Base-by-base conservation (phyloP, 1,140 invertebrate genomes). In the Anastatus disparis region DNA sequence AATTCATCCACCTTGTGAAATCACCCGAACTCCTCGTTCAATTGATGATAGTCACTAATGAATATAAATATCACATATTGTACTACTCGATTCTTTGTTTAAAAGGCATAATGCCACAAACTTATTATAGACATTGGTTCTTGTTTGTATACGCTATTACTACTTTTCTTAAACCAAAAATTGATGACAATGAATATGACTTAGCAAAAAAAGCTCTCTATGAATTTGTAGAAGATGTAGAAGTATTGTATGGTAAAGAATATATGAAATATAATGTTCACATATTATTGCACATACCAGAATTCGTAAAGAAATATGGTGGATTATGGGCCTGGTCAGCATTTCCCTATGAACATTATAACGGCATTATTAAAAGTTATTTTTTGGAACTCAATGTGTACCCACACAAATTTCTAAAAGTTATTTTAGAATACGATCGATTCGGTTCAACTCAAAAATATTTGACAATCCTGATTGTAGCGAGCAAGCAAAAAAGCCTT, bases 41-140 rank as follows among this genome's bases (percentile, higher is more conserved):
- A 12, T 27, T 35, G 17, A 62, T 27, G 44, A 77, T 70, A 73
- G 78, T 78, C 61, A 75, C 77, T 3, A 72, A 73, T 13, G 74
- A 77, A 29, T 76, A 58, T 46, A 69, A 66, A 38, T 67, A 38
- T 1, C 74, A 66, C 44, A 17, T 40, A 12, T 40, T 76, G 7
- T 69, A 71, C n/a, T 66, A 61, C 55, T 75, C 66, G 2, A 8
- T 71, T 15, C 35, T 67, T 13, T 46, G 70, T 38, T 44, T 75
- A 4, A 58, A 71, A 24, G 58, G 50, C 8, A 52, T 68, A 20
- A 38, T 75, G 38, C 35, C 29, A 6, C 22, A 63, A 13, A 15
- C 15, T 10, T 75, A 71, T 65, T 46, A 55, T 42, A 46, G 64
- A 24, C 75, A 76, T 44, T 76, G 68, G 64, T 68, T 71, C 13